These are phyloP conservation scores for Rhagophthalmus giganteus DNA, from an alignment of 2,888 invertebrate genomes.

Conservation along the genomic window DNA sequence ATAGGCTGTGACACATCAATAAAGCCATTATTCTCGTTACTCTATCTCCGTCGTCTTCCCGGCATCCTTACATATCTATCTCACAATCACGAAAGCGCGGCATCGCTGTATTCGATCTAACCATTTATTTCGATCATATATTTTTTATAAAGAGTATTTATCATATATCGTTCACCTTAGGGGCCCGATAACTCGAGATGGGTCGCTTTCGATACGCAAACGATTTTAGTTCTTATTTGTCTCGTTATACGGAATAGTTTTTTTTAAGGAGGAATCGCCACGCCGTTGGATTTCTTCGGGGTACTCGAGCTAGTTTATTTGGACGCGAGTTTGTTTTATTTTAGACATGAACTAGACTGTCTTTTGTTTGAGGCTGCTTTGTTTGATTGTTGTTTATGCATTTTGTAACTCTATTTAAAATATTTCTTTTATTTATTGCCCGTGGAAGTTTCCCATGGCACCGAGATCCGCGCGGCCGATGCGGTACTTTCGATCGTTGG, in stretches of 20 bases:
- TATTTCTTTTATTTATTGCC: slow-evolving; percentile 2
- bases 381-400: slow-evolving; percentile 31
- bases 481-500: too few relatives aligned
- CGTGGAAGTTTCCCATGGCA: background rate
- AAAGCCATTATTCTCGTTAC: slow-evolving; percentile 42
- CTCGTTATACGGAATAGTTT: slow-evolving; percentile 21
- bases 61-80: slow-evolving; percentile 31
- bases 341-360: slow-evolving; percentile 36
- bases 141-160: slow-evolving; percentile 48
- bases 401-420: slow-evolving; percentile 21
- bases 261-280: slow-evolving; percentile 27
- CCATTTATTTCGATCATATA: slow-evolving; percentile 50
- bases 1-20: slow-evolving; percentile 43
- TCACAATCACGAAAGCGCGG: slow-evolving; percentile 42
- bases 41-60: slow-evolving; percentile 35
- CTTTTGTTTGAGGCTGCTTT: slow-evolving; percentile 36
- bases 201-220: slow-evolving; percentile 32
- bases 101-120: slow-evolving; percentile 44
- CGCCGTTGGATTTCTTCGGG: slow-evolving; percentile 33
- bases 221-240: slow-evolving; percentile 34
- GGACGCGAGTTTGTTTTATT: slow-evolving; percentile 38
- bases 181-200: slow-evolving; percentile 36
- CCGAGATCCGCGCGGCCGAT: too few relatives aligned
- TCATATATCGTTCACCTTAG: slow-evolving; percentile 46
- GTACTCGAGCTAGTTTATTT: slow-evolving; percentile 35